Percentiles rank a stretch among this genome's conserved stretches.
These are phyloP conservation scores for Spinibarbus caldwelli DNA, from an alignment of 2,797 vertebrate genomes.

Conservation along the genomic window DNA sequence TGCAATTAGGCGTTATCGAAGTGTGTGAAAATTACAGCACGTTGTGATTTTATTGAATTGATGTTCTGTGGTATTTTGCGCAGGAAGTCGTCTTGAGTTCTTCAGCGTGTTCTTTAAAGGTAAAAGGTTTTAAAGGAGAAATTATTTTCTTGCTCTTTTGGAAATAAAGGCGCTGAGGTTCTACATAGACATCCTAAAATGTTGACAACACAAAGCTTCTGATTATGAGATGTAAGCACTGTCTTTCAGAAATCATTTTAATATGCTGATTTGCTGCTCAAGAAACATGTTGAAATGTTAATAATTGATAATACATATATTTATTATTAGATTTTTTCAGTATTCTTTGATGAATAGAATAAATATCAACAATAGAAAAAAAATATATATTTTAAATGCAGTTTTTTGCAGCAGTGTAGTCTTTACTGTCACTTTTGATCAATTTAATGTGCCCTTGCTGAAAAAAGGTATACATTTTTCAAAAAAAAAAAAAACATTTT, in stretches of 20 bases:
- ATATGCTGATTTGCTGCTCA: background rate
- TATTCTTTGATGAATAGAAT: background rate
- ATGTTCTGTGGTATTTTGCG: constrained; percentile 40
- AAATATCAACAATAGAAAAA: background rate
- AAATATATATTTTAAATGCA: background rate
- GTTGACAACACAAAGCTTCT: background rate
- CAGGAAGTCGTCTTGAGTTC: background rate
- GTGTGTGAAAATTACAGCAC: constrained; percentile 36
- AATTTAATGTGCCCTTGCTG: background rate
- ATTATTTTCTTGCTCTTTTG: constrained; percentile 30
- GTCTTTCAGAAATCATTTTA: background rate
- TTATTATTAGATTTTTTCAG: background rate
- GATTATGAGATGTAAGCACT: too few relatives aligned
- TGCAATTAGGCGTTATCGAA: constrained; percentile 28
- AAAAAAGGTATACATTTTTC: background rate
- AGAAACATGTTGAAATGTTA: background rate
- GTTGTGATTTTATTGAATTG: constrained; percentile 36
- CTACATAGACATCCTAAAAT: background rate
- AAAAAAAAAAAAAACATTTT: background rate
- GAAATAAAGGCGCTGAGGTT: background rate
- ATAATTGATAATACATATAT: background rate
- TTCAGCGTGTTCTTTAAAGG: constrained; percentile 20
- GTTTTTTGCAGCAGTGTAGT: background rate
- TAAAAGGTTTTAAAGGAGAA: constrained; percentile 38
- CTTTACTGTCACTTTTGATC: background rate